Conservation (phyloP, 2,888 invertebrate species). For the Rutpela maculata region DNA sequence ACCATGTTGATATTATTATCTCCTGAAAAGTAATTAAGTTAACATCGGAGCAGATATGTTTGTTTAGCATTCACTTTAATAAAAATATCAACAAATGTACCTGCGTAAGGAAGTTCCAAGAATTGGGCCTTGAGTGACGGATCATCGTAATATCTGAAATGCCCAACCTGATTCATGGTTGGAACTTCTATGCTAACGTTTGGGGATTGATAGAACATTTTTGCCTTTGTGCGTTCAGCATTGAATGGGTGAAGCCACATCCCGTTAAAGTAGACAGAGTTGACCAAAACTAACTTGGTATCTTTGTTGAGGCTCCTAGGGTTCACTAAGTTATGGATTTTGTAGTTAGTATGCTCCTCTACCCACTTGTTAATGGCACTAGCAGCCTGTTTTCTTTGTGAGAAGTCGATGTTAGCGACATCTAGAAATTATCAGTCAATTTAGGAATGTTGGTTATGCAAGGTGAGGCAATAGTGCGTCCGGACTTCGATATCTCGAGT, state of each 20-base stretch:
- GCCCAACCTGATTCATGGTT: slow-evolving; percentile 60
- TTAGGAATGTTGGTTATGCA: no score
- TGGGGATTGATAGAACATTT: slow-evolving; percentile 58
- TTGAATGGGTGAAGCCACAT: slow-evolving; percentile 61
- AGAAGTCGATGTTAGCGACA: slow-evolving; percentile 54
- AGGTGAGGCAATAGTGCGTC: no score
- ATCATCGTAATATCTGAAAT: slow-evolving; percentile 63
- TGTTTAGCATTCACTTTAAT: no score
- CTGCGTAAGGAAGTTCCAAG: slow-evolving; percentile 63
- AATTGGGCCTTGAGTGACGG: slow-evolving; percentile 62
- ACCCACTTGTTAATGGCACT: slow-evolving; percentile 70
- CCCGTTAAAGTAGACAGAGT: slow-evolving; percentile 68
- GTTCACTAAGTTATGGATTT: slow-evolving; percentile 65
- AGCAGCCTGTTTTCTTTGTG: slow-evolving; percentile 39
- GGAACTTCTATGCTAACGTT: slow-evolving; percentile 59
- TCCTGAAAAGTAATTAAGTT: slow-evolving; percentile 33
- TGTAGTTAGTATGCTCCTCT: slow-evolving; percentile 65
- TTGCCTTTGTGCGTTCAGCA: slow-evolving; percentile 51
- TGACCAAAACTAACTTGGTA: slow-evolving; percentile 66
- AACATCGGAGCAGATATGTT: no score
- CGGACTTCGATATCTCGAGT: no score
- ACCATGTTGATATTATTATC: slow-evolving; percentile 59
- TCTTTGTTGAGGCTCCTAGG: slow-evolving; percentile 52
- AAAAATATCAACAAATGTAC: slow-evolving; percentile 25
- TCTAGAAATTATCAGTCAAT: slow-evolving; percentile 68